phyloP scores from a whole-genome alignment of 2,113 vertebrate genomes.

The Corapipo altera region DNA sequence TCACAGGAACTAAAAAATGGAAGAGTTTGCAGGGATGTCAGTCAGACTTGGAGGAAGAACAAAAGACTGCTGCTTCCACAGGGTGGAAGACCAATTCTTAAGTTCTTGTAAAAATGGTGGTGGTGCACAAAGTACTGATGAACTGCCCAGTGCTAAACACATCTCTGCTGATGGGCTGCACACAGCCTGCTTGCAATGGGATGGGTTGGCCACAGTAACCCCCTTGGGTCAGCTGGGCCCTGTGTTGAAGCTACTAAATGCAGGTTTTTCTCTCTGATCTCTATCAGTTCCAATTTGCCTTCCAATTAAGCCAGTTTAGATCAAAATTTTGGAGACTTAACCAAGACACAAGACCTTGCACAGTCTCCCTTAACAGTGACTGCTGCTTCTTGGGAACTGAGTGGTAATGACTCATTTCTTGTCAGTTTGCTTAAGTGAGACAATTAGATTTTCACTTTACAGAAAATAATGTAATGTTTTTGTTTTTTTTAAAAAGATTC shows the following conservation, averaged over 20 bases:
- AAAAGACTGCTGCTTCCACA: not conserved
- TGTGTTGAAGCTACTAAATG: rapidly evolving
- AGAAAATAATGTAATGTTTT: not conserved
- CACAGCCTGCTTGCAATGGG: not conserved
- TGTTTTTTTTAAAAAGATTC: not conserved
- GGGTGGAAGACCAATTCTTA: not conserved
- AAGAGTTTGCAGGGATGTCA: not conserved
- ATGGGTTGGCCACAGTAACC: not conserved
- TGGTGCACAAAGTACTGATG: not conserved
- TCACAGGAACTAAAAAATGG: not conserved
- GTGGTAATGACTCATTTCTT: not conserved
- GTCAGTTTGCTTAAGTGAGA: not conserved
- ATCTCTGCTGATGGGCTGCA: not conserved
- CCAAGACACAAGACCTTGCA: not conserved
- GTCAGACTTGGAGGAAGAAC: not conserved
- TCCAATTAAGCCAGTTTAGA: not conserved
- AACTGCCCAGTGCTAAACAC: rapidly evolving
- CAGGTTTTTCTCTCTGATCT: not conserved
- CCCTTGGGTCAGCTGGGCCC: not conserved
- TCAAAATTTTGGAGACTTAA: not conserved
- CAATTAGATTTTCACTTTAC: not conserved
- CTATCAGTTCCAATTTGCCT: not conserved
- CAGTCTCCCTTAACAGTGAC: not conserved
- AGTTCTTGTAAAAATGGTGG: not conserved
- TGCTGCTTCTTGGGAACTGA: not conserved